Evolutionary conservation across 1,140 invertebrate genomes (phyloP).

Genomic region (Rhagoletis pomonella): DNA sequence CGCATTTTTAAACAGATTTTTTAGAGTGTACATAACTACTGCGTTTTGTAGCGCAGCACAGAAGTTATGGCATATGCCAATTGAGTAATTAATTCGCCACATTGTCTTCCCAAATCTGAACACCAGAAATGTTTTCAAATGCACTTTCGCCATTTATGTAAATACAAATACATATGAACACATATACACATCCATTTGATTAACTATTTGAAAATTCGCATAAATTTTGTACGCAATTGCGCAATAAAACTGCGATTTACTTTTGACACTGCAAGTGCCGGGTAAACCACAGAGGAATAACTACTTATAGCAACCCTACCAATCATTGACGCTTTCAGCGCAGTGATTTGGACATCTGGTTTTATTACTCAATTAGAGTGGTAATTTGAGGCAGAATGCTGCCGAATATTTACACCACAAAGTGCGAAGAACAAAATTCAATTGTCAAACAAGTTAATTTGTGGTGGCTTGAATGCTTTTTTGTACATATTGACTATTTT

Average conservation of each 20-base stretch:
- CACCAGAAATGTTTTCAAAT: too few relatives aligned
- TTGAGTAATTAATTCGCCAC: slow-evolving; percentile 14
- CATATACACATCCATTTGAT: background rate
- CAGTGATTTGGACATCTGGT: slow-evolving; percentile 48
- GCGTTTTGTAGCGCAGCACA: too few relatives aligned
- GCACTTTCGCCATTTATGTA: background rate
- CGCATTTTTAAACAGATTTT: too few relatives aligned
- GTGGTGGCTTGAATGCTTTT: background rate
- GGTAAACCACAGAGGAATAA: background rate
- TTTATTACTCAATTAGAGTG: slow-evolving; percentile 49
- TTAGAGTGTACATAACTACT: too few relatives aligned
- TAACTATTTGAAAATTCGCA: background rate
- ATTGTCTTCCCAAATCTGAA: background rate
- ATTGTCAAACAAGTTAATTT: slow-evolving; percentile 50
- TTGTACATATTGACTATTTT: background rate
- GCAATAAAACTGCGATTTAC: slow-evolving; percentile 25
- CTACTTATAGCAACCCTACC: background rate
- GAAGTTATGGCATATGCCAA: background rate
- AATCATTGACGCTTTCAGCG: background rate
- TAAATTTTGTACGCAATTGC: slow-evolving; percentile 7
- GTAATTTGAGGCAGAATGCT: slow-evolving; percentile 29
- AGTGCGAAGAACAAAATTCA: background rate
- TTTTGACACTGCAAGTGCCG: background rate
- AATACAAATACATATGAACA: background rate
- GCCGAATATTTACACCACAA: background rate